Percentiles rank a stretch among this genome's conserved stretches.
Conservation (phyloP, 2,113 vertebrate genomes). For the Apeltes quadracus region DNA sequence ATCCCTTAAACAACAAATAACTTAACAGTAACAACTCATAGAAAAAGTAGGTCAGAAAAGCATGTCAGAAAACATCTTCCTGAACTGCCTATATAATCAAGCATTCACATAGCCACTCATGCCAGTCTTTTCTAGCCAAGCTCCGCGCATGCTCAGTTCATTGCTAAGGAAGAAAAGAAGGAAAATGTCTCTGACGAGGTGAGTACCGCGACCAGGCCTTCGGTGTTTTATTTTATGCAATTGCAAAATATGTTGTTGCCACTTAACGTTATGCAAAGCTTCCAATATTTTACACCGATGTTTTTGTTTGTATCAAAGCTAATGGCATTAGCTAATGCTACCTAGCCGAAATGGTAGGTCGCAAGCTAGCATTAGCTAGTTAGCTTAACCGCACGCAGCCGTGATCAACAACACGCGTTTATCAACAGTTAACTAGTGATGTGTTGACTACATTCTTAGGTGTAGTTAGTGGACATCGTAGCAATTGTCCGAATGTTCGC, state of each 20-base stretch:
- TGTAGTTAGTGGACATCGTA: fast-evolving
- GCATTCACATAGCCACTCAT: too few relatives aligned
- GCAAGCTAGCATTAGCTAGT: conserved; percentile 27
- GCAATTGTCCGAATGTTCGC: fast-evolving
- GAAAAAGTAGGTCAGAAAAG: not conserved
- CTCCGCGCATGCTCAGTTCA: conserved; percentile 57
- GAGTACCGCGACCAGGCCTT: conserved; percentile 33
- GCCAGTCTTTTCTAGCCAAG: too few relatives aligned
- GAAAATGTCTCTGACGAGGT: conserved; percentile 93
- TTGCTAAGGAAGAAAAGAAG: conserved; percentile 56
- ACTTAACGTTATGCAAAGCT: fast-evolving
- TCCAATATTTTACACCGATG: fast-evolving
- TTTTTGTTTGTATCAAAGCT: not conserved
- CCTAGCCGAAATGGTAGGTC: conserved; percentile 3
- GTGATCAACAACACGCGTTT: not conserved
- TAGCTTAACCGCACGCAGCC: conserved; percentile 26
- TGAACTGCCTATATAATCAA: not conserved
- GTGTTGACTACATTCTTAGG: fast-evolving
- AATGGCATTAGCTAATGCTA: conserved; percentile 18
- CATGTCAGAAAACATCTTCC: not conserved
- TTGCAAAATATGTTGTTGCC: not conserved
- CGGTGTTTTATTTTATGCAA: not conserved
- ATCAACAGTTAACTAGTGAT: not conserved
- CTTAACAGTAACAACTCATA: not conserved
- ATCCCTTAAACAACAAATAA: not conserved